Evolutionary conservation across 2,113 vertebrate genomes (phyloP).

Genomic region (Nothocercus julius): DNA sequence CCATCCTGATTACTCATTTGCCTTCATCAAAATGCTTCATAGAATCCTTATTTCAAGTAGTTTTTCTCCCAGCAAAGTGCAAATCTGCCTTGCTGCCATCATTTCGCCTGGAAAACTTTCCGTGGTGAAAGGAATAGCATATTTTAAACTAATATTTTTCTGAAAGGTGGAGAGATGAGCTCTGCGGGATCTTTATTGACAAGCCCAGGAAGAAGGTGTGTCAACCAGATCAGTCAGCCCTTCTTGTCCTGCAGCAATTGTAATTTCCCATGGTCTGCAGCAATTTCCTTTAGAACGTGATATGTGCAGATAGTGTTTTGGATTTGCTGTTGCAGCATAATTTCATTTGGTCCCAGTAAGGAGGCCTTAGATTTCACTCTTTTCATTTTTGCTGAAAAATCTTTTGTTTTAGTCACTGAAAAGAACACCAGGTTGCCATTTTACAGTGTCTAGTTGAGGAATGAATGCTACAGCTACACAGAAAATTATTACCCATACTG

Average conservation of each 20-base stretch:
- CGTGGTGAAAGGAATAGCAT: not conserved
- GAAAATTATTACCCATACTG: not conserved
- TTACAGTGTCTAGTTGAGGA: not conserved
- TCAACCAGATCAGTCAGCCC: slow-evolving; percentile 52
- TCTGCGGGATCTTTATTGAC: slow-evolving; percentile 58
- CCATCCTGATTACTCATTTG: slow-evolving; percentile 48
- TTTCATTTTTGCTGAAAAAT: slow-evolving; percentile 28
- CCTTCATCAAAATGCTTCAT: slow-evolving; percentile 52
- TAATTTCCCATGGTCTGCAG: slow-evolving; percentile 69
- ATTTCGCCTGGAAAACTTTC: slow-evolving; percentile 44
- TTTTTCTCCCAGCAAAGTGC: slow-evolving; percentile 60
- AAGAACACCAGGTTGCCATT: slow-evolving; percentile 12
- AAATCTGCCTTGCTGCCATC: slow-evolving; percentile 33
- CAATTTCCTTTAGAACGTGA: slow-evolving; percentile 61
- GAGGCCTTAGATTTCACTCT: slow-evolving; percentile 28
- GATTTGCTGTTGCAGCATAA: slow-evolving; percentile 21
- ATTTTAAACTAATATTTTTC: slow-evolving; percentile 29
- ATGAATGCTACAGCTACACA: not conserved
- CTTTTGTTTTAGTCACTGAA: not conserved
- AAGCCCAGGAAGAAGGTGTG: slow-evolving; percentile 65
- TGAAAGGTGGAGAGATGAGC: slow-evolving; percentile 51
- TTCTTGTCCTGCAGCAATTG: slow-evolving; percentile 63
- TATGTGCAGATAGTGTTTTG: slow-evolving; percentile 37
- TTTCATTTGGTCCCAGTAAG: slow-evolving; percentile 43
- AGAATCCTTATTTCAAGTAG: slow-evolving; percentile 60